These are phyloP conservation scores for Himantopus leucocephalus DNA, from an alignment of 2,113 vertebrate genomes.

Conservation along the genomic window DNA sequence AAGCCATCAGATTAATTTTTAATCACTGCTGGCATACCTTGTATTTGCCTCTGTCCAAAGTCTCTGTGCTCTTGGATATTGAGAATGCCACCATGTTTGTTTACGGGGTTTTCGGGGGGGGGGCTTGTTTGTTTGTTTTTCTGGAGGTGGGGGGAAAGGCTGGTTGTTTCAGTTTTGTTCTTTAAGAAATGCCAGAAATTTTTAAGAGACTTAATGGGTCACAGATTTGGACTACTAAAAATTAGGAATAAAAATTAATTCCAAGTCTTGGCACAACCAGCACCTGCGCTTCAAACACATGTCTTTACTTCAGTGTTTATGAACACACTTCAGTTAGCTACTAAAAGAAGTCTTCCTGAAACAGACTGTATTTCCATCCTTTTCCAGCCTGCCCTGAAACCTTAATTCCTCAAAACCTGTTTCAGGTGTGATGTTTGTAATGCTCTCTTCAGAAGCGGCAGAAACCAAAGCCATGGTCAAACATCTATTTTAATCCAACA, in stretches of 20 bases:
- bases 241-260: not conserved
- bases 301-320: not conserved
- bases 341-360: not conserved
- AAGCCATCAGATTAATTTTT: slow-evolving; percentile 39
- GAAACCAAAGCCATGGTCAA: not conserved
- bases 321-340: not conserved
- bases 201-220: not conserved
- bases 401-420: not conserved
- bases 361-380: not conserved
- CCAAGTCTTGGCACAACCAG: not conserved
- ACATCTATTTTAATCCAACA: not conserved
- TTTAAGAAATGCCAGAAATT: not conserved
- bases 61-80: not conserved
- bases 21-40: not conserved
- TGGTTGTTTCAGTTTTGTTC: not conserved
- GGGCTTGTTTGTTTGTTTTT: not conserved
- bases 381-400: not conserved
- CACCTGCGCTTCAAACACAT: not conserved
- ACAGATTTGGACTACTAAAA: not conserved
- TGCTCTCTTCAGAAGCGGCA: not conserved
- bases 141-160: rapidly evolving
- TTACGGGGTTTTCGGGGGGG: rapidly evolving
- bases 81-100: not conserved
- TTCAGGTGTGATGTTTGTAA: not conserved
- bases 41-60: not conserved